Evolutionary conservation across 2,888 invertebrate species (phyloP), one percentile per base, ranked within the genome.

Genomic region (Apamea epomidion): DNA sequence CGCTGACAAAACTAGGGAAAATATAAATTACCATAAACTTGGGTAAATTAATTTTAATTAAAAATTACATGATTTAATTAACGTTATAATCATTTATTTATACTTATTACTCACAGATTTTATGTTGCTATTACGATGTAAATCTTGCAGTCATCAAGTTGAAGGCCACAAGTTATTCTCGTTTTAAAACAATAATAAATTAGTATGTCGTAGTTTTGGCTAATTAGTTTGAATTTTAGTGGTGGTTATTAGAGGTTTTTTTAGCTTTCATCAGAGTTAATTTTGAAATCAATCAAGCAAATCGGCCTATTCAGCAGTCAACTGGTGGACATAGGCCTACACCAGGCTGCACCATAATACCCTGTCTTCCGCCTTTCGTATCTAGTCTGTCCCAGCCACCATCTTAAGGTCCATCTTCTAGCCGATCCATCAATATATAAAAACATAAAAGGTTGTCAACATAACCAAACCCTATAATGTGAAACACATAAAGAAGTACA

Each of bases 91-190:
- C 10, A 37, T 51, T 58, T 62, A n/a, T 76, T 29, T 54, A 45
- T 51, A 37, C 37, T 1, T 37, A 2, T 16, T 29, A 29, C 0
- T n/a, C n/a, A 1, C 7, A 8, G 12, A n/a, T 18, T 32, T 65
- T 65, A 29, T 58, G n/a, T 42, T 51, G 18, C 10, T 29, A 18
- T 32, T 32, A 16, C 1, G 2, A 60, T 51, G 42, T 16, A 51
- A 80, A 80, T 74, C 2, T 32, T 51, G n/a, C 12, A 65, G 18
- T 25, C 12, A 51, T 6, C 14, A 18, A 64, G 16, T 67, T 81
- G 51, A 68, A 62, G 60, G n/a, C 10, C n/a, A 16, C 21, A 14
- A 18, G 4, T 8, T 45, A 2, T 80, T 65, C 25, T 58, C 29
- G 21, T 21, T 21, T 78, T 58, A 4, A 32, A 7, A 77, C 1